A percentile compares a stretch with the other conserved stretches of the same genome.
Evolutionary conservation across 2,797 vertebrate genomes (phyloP).

Genomic region (Botia almorhae): DNA sequence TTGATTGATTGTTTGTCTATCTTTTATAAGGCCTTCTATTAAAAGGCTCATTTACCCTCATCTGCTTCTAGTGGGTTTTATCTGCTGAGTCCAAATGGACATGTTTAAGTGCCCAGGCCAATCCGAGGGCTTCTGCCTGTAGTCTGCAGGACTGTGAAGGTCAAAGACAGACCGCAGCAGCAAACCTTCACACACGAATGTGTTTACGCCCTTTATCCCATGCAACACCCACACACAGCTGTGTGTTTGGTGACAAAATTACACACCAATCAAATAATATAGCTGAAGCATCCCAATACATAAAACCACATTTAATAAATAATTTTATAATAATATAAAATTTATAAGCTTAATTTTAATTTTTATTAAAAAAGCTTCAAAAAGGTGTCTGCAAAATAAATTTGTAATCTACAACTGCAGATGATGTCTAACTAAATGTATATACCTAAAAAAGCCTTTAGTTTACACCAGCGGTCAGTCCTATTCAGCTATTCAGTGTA

Average conservation of each 20-base stretch:
- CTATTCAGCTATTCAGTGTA: slow-evolving; percentile 20
- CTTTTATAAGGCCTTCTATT: slow-evolving; percentile 73
- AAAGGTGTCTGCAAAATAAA: not conserved
- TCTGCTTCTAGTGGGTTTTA: slow-evolving; percentile 68
- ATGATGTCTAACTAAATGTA: not conserved
- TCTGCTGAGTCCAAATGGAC: slow-evolving; percentile 67
- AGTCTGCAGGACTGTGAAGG: slow-evolving; percentile 71
- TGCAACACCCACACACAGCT: no score
- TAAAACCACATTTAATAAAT: not conserved
- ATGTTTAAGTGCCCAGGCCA: slow-evolving; percentile 50
- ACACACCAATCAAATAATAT: slow-evolving; percentile 53
- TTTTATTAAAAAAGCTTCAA: not conserved
- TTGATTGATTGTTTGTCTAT: slow-evolving; percentile 33
- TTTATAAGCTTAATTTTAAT: not conserved
- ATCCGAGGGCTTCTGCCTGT: slow-evolving; percentile 48
- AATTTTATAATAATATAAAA: no score
- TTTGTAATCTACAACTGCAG: slow-evolving; percentile 8
- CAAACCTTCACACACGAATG: slow-evolving; percentile 8
- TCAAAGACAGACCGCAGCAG: slow-evolving; percentile 59
- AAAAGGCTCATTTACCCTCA: slow-evolving; percentile 78
- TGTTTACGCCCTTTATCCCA: not conserved
- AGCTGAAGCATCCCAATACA: slow-evolving; percentile 10
- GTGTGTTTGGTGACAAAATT: slow-evolving; percentile 46
- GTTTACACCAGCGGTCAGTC: slow-evolving; percentile 38
- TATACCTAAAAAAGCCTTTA: not conserved